Percentiles rank a stretch among this genome's conserved stretches.
phyloP scores from a whole-genome alignment of 2,797 vertebrate genomes.

The Micrastur ruficollis region DNA sequence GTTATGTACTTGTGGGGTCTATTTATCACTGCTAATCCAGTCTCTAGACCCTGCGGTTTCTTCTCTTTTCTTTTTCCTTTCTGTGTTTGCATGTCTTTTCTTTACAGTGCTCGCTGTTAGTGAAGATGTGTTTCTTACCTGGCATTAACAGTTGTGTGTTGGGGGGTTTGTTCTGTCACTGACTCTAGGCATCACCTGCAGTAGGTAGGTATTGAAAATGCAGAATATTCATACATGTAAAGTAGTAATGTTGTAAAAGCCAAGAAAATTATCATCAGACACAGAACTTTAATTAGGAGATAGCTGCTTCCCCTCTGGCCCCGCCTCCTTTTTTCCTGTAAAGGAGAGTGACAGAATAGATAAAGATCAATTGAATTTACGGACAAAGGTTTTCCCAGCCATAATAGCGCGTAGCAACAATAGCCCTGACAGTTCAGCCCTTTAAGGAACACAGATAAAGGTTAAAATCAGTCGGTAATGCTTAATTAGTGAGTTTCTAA shows the following conservation, averaged over 20 bases:
- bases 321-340: not conserved
- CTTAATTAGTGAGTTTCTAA: slow-evolving; percentile 20
- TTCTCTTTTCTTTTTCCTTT: not conserved
- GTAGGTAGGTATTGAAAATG: not conserved
- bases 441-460: not conserved
- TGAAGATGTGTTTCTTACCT: not conserved
- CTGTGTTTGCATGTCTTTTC: not conserved
- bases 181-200: not conserved
- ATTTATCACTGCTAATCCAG: not conserved
- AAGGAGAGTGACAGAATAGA: not conserved
- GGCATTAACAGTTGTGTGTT: not conserved
- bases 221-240: not conserved
- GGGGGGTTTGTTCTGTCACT: not conserved
- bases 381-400: not conserved
- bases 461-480: not conserved
- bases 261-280: not conserved
- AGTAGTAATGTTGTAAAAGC: not conserved
- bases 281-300: not conserved
- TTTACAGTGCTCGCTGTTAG: not conserved
- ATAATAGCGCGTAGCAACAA: not conserved
- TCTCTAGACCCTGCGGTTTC: not conserved
- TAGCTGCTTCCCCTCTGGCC: not conserved
- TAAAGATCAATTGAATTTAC: not conserved
- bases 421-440: not conserved
- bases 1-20: not conserved